Evolutionary conservation across 2,113 vertebrate species (phyloP).

Genomic region (Nicator chloris): DNA sequence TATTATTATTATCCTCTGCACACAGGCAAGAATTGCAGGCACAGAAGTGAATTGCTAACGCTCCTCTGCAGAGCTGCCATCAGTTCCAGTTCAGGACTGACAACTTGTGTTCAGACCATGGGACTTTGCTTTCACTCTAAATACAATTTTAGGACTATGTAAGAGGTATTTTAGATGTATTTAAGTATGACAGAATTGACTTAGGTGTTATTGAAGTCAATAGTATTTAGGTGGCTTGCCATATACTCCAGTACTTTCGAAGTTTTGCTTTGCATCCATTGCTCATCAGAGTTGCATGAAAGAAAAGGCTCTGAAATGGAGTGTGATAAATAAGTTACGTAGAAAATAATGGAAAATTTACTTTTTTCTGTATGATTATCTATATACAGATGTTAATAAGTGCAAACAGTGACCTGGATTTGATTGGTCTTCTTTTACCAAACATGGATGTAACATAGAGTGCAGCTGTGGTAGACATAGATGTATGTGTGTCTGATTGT

Average conservation of each 20-base stretch:
- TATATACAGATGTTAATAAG: neutral
- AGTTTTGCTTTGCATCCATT: neutral
- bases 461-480: neutral
- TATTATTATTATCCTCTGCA: conserved; percentile 26
- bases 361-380: neutral
- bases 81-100: neutral
- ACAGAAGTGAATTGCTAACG: neutral
- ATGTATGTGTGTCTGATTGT: neutral
- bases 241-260: neutral
- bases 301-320: neutral
- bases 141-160: neutral
- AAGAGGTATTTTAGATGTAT: neutral
- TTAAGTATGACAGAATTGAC: neutral
- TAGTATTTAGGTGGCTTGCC: neutral
- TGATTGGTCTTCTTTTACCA: neutral
- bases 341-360: neutral
- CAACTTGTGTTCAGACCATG: neutral
- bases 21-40: neutral
- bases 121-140: neutral
- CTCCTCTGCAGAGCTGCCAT: neutral
- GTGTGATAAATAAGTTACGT: neutral
- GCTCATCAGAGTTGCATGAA: neutral
- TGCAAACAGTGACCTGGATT: neutral
- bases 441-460: neutral
- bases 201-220: neutral